phyloP scores from a whole-genome alignment of 1,140 invertebrate genomes.

The Leptinotarsa texana region DNA sequence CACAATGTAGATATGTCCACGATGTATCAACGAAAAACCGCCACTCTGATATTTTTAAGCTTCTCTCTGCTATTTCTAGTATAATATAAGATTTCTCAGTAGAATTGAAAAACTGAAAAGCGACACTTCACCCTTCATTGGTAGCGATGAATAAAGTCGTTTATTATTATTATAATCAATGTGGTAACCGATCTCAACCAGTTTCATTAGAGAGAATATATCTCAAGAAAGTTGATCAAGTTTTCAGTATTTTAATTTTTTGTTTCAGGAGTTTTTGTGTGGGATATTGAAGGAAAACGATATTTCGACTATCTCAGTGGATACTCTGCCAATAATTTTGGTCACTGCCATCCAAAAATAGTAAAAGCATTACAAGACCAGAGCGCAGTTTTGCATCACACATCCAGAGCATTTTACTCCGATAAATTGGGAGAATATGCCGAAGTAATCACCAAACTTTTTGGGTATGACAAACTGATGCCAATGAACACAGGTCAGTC shows the following conservation, averaged over 20 bases:
- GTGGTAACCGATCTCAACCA: too few relatives aligned
- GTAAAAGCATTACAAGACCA: constrained; percentile 78
- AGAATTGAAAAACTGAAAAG: too few relatives aligned
- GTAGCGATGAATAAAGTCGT: too few relatives aligned
- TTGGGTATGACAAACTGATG: constrained; percentile 92
- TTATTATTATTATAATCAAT: too few relatives aligned
- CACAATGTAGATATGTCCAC: too few relatives aligned
- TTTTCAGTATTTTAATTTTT: not conserved
- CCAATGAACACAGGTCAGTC: constrained; percentile 91
- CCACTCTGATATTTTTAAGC: too few relatives aligned
- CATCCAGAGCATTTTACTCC: constrained; percentile 93
- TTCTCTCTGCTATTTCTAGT: too few relatives aligned
- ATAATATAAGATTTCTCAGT: too few relatives aligned
- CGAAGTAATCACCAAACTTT: constrained; percentile 87
- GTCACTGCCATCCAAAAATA: constrained; percentile 96
- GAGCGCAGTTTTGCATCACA: constrained; percentile 67
- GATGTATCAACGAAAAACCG: too few relatives aligned
- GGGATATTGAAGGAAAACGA: constrained; percentile 93
- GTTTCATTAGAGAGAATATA: too few relatives aligned
- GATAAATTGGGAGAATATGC: constrained; percentile 91
- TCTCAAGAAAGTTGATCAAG: too few relatives aligned
- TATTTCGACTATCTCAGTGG: constrained; percentile 97
- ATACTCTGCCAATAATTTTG: constrained; percentile 98
- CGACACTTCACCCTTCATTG: too few relatives aligned
- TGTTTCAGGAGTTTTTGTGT: constrained; percentile 79